Conservation (phyloP, 2,113 vertebrate genomes). For the Pseudorhombus dupliciocellatus region DNA sequence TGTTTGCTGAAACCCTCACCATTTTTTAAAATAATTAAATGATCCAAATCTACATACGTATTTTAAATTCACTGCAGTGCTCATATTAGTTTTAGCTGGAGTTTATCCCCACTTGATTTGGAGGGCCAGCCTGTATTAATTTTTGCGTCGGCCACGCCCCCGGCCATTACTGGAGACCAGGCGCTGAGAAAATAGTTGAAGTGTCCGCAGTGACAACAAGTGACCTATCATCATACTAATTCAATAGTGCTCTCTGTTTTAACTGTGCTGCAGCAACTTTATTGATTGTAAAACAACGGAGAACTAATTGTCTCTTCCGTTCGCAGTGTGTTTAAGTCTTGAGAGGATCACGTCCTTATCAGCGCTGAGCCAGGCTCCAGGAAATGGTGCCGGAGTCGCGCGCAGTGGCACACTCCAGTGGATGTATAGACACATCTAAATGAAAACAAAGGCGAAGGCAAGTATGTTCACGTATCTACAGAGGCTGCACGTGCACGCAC, state of each 20-base stretch:
- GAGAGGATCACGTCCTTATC: slow-evolving; percentile 69
- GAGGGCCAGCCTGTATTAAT: neutral
- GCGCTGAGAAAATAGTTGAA: neutral
- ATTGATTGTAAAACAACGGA: slow-evolving; percentile 74
- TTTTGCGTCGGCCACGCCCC: neutral
- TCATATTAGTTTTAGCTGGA: too few relatives aligned
- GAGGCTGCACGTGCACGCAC: neutral
- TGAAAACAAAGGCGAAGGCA: neutral
- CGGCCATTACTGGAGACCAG: neutral
- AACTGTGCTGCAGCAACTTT: slow-evolving; percentile 55
- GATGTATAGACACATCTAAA: slow-evolving; percentile 2
- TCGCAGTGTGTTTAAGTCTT: slow-evolving; percentile 63
- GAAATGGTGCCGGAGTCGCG: slow-evolving; percentile 31
- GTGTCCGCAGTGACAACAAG: slow-evolving; percentile 34
- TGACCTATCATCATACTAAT: slow-evolving; percentile 52
- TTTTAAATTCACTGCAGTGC: too few relatives aligned
- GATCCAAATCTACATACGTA: too few relatives aligned
- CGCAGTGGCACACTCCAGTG: slow-evolving; percentile 28
- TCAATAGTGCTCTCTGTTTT: slow-evolving; percentile 43
- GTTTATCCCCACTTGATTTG: neutral
- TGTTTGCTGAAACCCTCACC: too few relatives aligned
- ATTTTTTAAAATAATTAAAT: too few relatives aligned
- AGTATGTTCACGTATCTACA: neutral
- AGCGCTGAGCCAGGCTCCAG: slow-evolving; percentile 60
- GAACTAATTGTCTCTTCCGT: slow-evolving; percentile 73